These are phyloP conservation scores for Cyprinella venusta DNA, from an alignment of 2,797 vertebrate species.

Conservation along the genomic window DNA sequence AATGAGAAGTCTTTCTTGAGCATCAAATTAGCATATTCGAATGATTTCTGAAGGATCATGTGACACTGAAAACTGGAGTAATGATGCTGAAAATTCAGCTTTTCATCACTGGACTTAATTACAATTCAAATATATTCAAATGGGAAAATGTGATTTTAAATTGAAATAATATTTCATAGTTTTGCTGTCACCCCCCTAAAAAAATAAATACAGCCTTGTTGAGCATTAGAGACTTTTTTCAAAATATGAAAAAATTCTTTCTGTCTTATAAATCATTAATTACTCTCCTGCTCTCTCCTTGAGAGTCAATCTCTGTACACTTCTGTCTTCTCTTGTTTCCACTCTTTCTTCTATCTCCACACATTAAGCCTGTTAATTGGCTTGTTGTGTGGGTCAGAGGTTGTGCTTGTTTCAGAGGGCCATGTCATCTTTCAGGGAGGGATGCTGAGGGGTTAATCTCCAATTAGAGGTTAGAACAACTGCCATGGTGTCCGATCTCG, in stretches of 20 bases:
- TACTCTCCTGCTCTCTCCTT: neutral
- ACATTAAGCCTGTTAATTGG: constrained; percentile 45
- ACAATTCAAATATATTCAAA: neutral
- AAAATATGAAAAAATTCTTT: neutral
- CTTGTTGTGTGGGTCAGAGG: constrained; percentile 36
- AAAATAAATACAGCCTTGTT: neutral
- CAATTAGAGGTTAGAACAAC: constrained; percentile 56
- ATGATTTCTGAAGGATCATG: neutral
- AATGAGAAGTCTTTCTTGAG: neutral
- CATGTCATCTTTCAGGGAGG: neutral
- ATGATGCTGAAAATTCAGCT: neutral
- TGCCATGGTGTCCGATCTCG: neutral
- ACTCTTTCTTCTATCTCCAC: neutral
- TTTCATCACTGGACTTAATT: neutral
- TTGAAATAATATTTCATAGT: neutral
- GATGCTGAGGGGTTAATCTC: constrained; percentile 48
- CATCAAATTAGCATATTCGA: neutral
- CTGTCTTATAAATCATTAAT: neutral
- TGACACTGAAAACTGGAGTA: too few species aligned
- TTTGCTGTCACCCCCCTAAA: too few species aligned
- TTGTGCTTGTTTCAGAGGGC: constrained; percentile 21
- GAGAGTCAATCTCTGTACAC: neutral
- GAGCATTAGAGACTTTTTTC: neutral
- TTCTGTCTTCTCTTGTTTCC: neutral
- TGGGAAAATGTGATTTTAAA: neutral